Evolutionary conservation across 2,113 vertebrate genomes (phyloP), one percentile per base, ranked within the genome.

Genomic region (Sander lucioperca): DNA sequence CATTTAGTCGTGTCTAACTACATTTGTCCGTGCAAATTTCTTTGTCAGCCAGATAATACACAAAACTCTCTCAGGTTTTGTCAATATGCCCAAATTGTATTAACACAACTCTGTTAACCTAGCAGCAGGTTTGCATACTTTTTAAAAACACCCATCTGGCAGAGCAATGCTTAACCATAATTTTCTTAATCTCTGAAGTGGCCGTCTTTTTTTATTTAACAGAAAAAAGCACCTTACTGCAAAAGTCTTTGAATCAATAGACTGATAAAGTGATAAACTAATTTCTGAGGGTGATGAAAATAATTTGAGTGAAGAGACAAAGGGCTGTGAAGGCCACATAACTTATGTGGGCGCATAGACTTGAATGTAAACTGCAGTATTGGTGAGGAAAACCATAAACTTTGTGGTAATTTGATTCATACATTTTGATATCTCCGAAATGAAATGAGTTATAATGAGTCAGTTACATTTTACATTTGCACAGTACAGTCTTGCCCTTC

Each of bases 341-440:
- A 66, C 53, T 70, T 68, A 68, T 11, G 57, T 14, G 12, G 19
- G 27, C 21, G 23, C 61, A n/a, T 15, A 53, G 51, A 48, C 63
- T 36, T 61, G 57, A 64, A 56, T 57, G 21, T 48, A 73, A 73
- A 68, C 47, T 79, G 30, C 45, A 47, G 62, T n/a, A 36, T 66
- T 53, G n/a, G 8, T 30, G 23, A 33, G 14, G 58, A 25, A 75
- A 79, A 56, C 50, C 61, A 82, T 67, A 79, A 79, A 72, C 19
- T 12, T 50, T 18, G 25, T 58, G 50, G 47, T 86, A 66, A 88
- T 83, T 64, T n/a, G 63, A 77, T 45, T 67, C 53, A 63, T 50
- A 74, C 47, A 65, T 71, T 67, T 18, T 67, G 36, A 84, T 80
- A 76, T 68, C 50, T 48, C 43, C 7, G 18, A 59, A 82, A 82